Base-by-base conservation (phyloP, 1,140 invertebrate genomes). In the Macrobrachium nipponense region DNA sequence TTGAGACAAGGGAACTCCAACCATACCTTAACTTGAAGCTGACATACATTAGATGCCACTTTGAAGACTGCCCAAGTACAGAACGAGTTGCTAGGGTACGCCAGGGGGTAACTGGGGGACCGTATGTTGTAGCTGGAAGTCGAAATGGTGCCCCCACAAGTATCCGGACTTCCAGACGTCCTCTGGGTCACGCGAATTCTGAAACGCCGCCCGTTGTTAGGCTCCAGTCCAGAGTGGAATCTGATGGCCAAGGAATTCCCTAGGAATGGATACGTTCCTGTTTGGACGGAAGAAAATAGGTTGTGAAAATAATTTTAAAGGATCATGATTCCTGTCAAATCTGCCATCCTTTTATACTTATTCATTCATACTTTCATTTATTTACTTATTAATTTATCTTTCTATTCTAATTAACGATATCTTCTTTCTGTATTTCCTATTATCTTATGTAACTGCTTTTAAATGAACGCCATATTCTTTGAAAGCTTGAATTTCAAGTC, bases 61-160 rank as follows among this genome's bases (percentile, higher is more conserved):
- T 80, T 86, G 77, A 58, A 51, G 83, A 80, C 77, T 36, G 78
- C 60, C 58, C 51, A 86, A 58, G 59, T 51, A 23, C 83, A 86
- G 68, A 80, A 59, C 12, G 14, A 3, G n/a, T 27, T 64, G 58
- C 64, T 44, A 5, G 58, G 83, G 27, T 86, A 86, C 15, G 23
- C 27, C n/a, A 18, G 15, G 4, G 83, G 83, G 68, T 86, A 86
- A 27, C 18, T 59, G 12, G 83, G 83, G 17, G 83, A 86, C 59
- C 80, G 77, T 5, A 86, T 44, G 23, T 51, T 18, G 18, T 66
- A 77, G 17, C 44, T 80, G 68, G 83, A 23, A 2, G 83, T 20
- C 36, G 18, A 73, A 18, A 86, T 68, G 27, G 80, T 73, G 66
- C 68, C 62, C 7, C 83, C 83, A 64, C 83, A 86, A 14, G 59